phyloP scores from a whole-genome alignment of 2,113 vertebrate genomes.

The Cygnus atratus region DNA sequence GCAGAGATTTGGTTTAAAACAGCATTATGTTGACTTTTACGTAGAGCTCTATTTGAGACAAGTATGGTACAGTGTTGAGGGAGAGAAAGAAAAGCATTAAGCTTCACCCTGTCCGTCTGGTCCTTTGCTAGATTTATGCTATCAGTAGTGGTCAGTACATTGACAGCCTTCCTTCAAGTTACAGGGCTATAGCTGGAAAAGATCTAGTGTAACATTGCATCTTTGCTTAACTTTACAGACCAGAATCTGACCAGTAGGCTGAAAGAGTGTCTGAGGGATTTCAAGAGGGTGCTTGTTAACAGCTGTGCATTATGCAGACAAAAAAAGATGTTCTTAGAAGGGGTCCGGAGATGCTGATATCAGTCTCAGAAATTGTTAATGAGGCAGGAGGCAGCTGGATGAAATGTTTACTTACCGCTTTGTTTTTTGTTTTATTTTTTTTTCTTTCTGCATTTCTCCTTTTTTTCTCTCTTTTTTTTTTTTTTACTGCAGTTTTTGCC shows the following conservation, averaged over 20 bases:
- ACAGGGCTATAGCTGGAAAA: not conserved
- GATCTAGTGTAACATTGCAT: not conserved
- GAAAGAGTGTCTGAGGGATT: not conserved
- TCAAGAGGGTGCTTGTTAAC: not conserved
- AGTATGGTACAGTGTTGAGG: not conserved
- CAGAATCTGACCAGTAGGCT: not conserved
- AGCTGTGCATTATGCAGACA: not conserved
- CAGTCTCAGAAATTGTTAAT: not conserved
- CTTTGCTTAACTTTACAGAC: not conserved
- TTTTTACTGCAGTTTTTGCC: not conserved
- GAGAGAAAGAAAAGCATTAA: not conserved
- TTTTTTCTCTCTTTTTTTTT: not conserved
- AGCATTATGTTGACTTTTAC: not conserved
- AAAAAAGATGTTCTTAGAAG: not conserved
- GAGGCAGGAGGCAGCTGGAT: not conserved
- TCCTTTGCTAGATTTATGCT: not conserved
- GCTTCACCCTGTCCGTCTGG: not conserved
- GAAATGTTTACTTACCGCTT: not conserved
- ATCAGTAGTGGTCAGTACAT: not conserved
- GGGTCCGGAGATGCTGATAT: not conserved
- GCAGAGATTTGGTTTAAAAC: not conserved
- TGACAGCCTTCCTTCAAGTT: not conserved
- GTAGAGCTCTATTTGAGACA: not conserved
- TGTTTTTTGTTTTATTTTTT: not conserved
- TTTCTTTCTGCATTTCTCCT: not conserved